Evolutionary conservation across 2,888 invertebrate species (phyloP).

Genomic region (Cylindroiulus punctatus): DNA sequence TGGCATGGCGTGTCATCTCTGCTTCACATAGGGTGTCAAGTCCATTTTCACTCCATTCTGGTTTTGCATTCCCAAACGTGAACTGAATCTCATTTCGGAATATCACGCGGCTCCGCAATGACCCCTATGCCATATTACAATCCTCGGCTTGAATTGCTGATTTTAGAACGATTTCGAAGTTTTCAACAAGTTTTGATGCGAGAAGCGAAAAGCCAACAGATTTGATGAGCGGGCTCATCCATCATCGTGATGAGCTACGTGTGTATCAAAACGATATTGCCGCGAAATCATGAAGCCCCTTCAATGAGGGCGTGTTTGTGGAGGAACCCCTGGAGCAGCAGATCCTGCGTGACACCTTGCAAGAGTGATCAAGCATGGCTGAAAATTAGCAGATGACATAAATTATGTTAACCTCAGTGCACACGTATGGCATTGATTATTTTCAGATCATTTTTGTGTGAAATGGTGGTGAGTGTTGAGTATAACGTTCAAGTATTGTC

Average conservation of each 20-base stretch:
- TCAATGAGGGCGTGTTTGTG: background rate
- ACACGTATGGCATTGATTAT: too few relatives aligned
- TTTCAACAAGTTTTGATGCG: constrained; percentile 36
- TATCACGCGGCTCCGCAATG: background rate
- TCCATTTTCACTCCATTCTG: constrained; percentile 21
- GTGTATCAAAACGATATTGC: background rate
- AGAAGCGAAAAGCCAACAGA: constrained; percentile 28
- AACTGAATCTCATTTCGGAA: constrained; percentile 5
- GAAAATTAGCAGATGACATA: background rate
- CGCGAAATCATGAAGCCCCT: background rate
- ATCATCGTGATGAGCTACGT: constrained; percentile 1
- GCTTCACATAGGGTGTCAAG: background rate
- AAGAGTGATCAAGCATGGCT: background rate
- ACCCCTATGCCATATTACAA: background rate
- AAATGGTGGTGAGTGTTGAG: too few relatives aligned
- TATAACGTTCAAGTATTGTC: too few relatives aligned
- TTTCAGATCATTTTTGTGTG: too few relatives aligned
- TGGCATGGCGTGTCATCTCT: background rate
- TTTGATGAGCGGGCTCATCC: constrained; percentile 24
- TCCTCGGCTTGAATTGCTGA: constrained; percentile 37
- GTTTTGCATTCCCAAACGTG: constrained; percentile 26
- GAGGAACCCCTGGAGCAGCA: background rate
- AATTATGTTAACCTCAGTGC: background rate
- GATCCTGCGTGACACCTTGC: background rate
- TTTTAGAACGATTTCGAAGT: constrained; percentile 31